phyloP scores from a whole-genome alignment of 2,113 vertebrate genomes.

The Orthonyx spaldingii region DNA sequence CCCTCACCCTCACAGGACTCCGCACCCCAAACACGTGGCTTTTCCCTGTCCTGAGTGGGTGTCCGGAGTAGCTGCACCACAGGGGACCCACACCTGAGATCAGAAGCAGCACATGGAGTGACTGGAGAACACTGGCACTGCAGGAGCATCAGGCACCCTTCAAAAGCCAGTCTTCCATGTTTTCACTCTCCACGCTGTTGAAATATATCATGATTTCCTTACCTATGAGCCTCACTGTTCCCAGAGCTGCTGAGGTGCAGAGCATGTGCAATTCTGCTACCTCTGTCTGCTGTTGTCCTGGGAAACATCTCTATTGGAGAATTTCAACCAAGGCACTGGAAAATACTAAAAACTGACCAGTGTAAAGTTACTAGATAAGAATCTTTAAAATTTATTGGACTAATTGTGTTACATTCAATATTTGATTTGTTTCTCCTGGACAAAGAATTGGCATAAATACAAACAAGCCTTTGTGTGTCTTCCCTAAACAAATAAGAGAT shows the following conservation, averaged over 20 bases:
- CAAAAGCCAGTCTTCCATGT: background rate
- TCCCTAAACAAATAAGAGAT: slow-evolving; percentile 75
- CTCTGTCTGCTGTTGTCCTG: background rate
- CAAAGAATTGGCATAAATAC: slow-evolving; percentile 86
- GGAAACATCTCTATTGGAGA: background rate
- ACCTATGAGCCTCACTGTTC: background rate
- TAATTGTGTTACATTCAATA: slow-evolving; percentile 93
- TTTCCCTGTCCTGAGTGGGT: fast-evolving
- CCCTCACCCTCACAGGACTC: fast-evolving
- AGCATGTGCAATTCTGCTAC: background rate
- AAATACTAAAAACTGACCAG: background rate
- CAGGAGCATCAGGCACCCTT: background rate
- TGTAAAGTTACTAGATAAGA: slow-evolving; percentile 75
- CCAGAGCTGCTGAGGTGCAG: background rate
- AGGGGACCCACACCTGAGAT: fast-evolving
- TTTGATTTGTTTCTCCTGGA: slow-evolving; percentile 82
- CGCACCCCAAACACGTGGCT: fast-evolving
- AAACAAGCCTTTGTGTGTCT: slow-evolving; percentile 80
- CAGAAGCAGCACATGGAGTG: background rate
- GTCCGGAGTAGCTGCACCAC: fast-evolving
- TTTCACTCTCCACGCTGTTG: fast-evolving
- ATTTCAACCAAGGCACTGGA: background rate
- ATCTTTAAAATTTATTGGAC: slow-evolving; percentile 94
- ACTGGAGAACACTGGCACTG: fast-evolving
- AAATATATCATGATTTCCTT: background rate